Base-by-base conservation (phyloP, 1,140 invertebrate species). In the Drosophila carrolli region DNA sequence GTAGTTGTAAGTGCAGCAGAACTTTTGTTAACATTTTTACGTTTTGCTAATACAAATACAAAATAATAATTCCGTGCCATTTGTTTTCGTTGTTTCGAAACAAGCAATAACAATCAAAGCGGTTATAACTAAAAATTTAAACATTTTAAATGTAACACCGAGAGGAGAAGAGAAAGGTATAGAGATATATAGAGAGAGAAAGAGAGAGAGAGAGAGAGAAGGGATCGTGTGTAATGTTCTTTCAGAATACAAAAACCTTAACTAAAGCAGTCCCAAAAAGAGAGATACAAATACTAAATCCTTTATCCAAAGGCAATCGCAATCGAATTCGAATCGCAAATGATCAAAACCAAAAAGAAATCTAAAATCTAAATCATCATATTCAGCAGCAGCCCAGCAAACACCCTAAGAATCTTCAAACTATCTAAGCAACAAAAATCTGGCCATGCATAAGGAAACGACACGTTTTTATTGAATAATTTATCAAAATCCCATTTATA, bases 271-370 rank as follows among this genome's bases (percentile, higher is more conserved):
- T 71, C 66, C 65, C 61, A 57, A 53, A 35, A 23, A 46, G 68
- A 72, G 32, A 72, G 68, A 73, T 53, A 61, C 73, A 75, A 75
- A 66, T 53, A 75, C 51, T 65, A 75, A 48, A 70, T 71, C 83
- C 83, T 88, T 86, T 77, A 32, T 75, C 84, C 84, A 81, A 88
- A 84, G 84, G 84, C 77, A 54, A 54, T 77, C 79, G 60, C 50
- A 68, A 68, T 82, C 81, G 79, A 89, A 91, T 91, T 91, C 89
- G 90, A 86, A 91, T 91, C 80, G 73, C 79, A 86, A 86, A 86
- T 78, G 89, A 91, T 86, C 78, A 89, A 91, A 91, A 78, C 81
- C 75, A 72, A 89, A 88, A 89, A 78, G 65, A 71, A 59, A 60
- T 59, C 65, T 55, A 75, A 66, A 62, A 63, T 11, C 35, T 50